These are phyloP conservation scores for Lithobates pipiens DNA, from an alignment of 2,797 vertebrate genomes.

Conservation along the genomic window DNA sequence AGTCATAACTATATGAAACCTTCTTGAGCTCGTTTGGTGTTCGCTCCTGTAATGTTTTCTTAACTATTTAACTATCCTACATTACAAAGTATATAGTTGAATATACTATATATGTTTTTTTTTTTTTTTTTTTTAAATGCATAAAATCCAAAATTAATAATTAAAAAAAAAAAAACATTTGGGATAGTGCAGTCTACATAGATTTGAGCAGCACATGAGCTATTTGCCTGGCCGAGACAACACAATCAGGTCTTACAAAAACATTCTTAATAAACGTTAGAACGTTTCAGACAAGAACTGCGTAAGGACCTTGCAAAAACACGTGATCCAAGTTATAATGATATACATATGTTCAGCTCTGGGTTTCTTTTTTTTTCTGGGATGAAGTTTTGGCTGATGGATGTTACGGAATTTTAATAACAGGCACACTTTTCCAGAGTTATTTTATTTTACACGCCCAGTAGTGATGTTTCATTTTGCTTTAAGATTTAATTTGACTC, in stretches of 20 bases:
- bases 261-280: slow-evolving; percentile 49
- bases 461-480: slow-evolving; percentile 39
- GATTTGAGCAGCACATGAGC: slow-evolving; percentile 7
- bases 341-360: slow-evolving; percentile 45
- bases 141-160: no score
- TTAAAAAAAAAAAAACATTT: no score
- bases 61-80: no score
- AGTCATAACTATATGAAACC: no score
- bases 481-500: slow-evolving; percentile 5
- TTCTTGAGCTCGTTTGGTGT: no score
- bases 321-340: slow-evolving; percentile 42
- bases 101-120: no score
- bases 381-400: slow-evolving; percentile 49
- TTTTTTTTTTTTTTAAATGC: no score
- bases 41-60: no score
- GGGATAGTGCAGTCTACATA: slow-evolving; percentile 12
- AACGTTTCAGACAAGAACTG: slow-evolving; percentile 25
- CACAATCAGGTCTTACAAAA: slow-evolving; percentile 39
- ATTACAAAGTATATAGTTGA: no score
- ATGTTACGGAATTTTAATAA: slow-evolving; percentile 51
- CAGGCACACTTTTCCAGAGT: slow-evolving; percentile 51
- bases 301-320: not conserved
- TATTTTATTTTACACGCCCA: slow-evolving; percentile 45
- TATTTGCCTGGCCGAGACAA: not conserved
- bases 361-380: slow-evolving; percentile 22